A percentile compares a stretch with the other conserved stretches of the same genome.
phyloP scores from a whole-genome alignment of 2,888 invertebrate genomes.

The Phymatocera aterrima region DNA sequence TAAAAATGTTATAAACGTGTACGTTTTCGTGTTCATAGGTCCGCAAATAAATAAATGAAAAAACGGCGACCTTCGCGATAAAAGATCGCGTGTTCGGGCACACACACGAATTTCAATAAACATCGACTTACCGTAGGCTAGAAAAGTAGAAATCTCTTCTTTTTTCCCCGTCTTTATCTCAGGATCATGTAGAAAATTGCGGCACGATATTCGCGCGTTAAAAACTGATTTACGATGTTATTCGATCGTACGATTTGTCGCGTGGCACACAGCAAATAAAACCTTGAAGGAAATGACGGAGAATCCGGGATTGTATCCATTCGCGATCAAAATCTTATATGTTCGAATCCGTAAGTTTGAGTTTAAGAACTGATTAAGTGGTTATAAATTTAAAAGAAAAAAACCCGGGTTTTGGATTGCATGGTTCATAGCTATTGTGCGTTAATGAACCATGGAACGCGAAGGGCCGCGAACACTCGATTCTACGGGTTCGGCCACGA shows the following conservation, averaged over 20 bases:
- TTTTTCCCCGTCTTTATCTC: background rate
- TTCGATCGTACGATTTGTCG: background rate
- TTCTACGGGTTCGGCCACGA: slow-evolving; percentile 13
- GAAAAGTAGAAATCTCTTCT: background rate
- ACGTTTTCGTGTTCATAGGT: background rate
- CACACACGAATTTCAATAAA: too few relatives aligned
- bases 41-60: background rate
- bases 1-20: background rate
- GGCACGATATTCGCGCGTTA: slow-evolving; percentile 36
- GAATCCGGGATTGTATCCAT: background rate
- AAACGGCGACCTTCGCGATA: background rate
- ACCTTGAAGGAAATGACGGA: too few relatives aligned
- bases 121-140: too few relatives aligned
- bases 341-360: background rate
- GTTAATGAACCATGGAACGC: too few relatives aligned
- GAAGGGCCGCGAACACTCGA: background rate
- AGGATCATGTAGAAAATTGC: background rate
- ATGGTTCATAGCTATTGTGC: too few relatives aligned
- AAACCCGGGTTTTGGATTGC: background rate
- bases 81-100: slow-evolving; percentile 10
- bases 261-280: too few relatives aligned
- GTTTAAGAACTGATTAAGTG: background rate
- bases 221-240: background rate
- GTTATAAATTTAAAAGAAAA: background rate
- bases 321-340: background rate